phyloP scores from a whole-genome alignment of 2,113 vertebrate genomes.

The Acinonyx jubatus region DNA sequence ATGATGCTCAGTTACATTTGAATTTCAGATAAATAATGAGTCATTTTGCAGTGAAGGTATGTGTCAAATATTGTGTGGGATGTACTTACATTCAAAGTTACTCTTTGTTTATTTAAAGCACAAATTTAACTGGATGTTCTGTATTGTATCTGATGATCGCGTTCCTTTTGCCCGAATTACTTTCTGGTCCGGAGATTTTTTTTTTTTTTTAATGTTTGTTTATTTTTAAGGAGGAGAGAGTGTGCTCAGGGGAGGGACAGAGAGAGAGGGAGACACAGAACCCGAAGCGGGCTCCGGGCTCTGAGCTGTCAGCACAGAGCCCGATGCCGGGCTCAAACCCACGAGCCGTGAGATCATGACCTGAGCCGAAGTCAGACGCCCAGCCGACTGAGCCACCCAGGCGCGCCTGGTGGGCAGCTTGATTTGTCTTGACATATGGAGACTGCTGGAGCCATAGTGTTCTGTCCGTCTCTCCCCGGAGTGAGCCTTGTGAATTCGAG shows the following conservation, averaged over 20 bases:
- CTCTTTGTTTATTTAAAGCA: not conserved
- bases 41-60: too few species aligned
- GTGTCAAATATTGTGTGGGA: not conserved
- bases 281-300: too few species aligned
- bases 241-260: too few species aligned
- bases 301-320: too few species aligned
- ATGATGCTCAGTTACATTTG: not conserved
- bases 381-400: too few species aligned
- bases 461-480: not conserved
- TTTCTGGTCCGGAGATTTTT: not conserved
- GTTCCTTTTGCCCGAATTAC: not conserved
- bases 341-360: too few species aligned
- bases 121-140: not conserved
- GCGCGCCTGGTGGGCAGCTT: not conserved
- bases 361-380: too few species aligned
- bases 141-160: not conserved
- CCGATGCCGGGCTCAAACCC: too few species aligned
- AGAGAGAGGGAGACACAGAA: too few species aligned
- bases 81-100: not conserved
- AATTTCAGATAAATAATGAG: not conserved
- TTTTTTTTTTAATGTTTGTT: too few species aligned
- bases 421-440: not conserved
- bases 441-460: rapidly evolving
- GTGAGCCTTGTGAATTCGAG: not conserved
- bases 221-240: too few species aligned